A percentile compares a stretch with the other conserved stretches of the same genome.
Evolutionary conservation across 64 coral and sea anemone species (phyloP).

Genomic region (Stichodactyla helianthus): DNA sequence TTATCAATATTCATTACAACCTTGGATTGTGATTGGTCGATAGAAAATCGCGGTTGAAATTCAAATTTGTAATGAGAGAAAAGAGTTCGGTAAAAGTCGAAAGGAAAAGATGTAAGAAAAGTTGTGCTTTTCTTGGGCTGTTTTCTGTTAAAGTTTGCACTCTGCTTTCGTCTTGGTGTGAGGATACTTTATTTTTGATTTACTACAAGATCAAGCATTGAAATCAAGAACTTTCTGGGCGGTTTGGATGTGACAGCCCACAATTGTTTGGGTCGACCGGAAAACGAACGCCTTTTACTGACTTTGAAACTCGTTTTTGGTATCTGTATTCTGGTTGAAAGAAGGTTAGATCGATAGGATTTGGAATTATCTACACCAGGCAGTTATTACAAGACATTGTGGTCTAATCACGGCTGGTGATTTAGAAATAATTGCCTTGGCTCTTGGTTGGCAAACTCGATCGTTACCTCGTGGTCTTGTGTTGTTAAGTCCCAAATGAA

Average conservation of each 20-base stretch:
- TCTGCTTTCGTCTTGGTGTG: neutral
- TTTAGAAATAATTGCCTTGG: neutral
- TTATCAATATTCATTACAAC: neutral
- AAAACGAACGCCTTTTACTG: neutral
- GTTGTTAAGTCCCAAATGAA: neutral
- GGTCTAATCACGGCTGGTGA: neutral
- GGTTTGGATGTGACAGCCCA: neutral
- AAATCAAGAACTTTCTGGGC: neutral
- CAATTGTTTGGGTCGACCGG: neutral
- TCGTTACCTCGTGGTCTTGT: conserved; percentile 9
- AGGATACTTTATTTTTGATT: neutral
- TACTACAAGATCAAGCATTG: neutral
- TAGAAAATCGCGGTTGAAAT: conserved; percentile 1
- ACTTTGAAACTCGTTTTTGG: neutral
- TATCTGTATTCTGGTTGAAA: neutral
- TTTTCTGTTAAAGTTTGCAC: neutral
- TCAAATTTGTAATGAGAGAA: neutral
- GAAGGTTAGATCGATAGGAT: neutral
- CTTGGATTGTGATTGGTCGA: conserved; percentile 13
- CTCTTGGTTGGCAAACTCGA: neutral
- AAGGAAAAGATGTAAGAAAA: neutral
- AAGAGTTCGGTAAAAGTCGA: neutral
- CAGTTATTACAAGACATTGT: neutral
- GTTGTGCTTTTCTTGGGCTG: neutral
- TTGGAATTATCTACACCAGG: neutral